Percentiles rank a stretch among this genome's conserved stretches.
These are phyloP conservation scores for Ditylenchus weischeri DNA, from an alignment of 2,888 invertebrate genomes.

Conservation along the genomic window DNA sequence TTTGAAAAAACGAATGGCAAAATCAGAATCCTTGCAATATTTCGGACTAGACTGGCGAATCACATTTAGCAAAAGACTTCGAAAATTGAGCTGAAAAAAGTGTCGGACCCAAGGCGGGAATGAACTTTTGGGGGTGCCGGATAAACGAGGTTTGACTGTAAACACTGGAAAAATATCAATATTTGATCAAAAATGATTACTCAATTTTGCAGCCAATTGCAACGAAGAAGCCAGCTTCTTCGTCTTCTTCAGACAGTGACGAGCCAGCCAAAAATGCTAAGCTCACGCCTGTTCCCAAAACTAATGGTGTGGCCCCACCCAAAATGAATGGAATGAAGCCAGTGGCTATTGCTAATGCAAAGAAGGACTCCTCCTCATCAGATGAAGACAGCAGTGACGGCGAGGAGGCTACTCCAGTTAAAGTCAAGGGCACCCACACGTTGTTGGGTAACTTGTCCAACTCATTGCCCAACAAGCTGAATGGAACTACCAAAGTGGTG, in stretches of 20 bases:
- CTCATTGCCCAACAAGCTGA: not conserved
- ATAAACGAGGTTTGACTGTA: too few species aligned
- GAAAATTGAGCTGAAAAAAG: too few species aligned
- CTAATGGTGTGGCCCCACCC: not conserved
- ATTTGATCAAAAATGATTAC: too few species aligned
- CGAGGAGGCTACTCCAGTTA: conserved; percentile 15
- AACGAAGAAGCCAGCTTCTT: conserved; percentile 20
- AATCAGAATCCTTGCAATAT: too few species aligned
- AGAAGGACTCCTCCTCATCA: conserved; percentile 14
- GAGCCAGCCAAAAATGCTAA: conserved; percentile 16
- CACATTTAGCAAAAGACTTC: too few species aligned
- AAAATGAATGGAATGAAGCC: conserved; percentile 19
- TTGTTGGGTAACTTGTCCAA: not conserved
- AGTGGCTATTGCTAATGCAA: not conserved
- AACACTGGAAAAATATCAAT: too few species aligned
- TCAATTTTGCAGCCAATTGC: too few species aligned
- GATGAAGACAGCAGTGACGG: conserved; percentile 26
- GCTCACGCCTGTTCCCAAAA: not conserved
- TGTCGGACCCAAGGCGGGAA: too few species aligned
- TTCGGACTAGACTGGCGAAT: too few species aligned
- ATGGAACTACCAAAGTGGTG: too few species aligned
- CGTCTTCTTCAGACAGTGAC: conserved; percentile 5
- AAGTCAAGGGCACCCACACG: not conserved
- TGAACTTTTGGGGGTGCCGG: too few species aligned
- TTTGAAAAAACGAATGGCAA: too few species aligned